Evolutionary conservation across 1,140 invertebrate genomes (phyloP).

Genomic region (Ceratina australensis): DNA sequence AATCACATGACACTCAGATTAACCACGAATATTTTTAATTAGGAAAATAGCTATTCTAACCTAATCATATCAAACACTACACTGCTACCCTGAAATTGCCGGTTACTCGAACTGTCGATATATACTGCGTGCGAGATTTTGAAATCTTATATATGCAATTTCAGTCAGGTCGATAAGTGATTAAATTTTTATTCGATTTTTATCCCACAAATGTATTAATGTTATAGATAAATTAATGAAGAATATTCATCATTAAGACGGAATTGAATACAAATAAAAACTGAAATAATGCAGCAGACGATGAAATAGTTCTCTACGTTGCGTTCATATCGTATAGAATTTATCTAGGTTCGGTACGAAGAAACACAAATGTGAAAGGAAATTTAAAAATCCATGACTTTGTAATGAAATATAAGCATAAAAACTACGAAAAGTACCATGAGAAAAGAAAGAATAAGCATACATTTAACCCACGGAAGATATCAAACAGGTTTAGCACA

Average conservation of each 20-base stretch:
- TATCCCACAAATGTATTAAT: not conserved
- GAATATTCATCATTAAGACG: not conserved
- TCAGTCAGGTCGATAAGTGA: conserved; percentile 25
- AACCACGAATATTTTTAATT: conserved; percentile 66
- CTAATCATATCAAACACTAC: conserved; percentile 73
- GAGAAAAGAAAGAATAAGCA: not conserved
- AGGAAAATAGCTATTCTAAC: conserved; percentile 70
- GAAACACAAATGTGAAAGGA: no score
- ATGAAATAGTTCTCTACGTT: conserved; percentile 26
- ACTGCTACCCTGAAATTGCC: conserved; percentile 60
- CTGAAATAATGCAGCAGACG: conserved; percentile 2
- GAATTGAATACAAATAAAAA: not conserved
- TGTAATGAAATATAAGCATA: conserved; percentile 41
- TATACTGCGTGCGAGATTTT: conserved; percentile 3
- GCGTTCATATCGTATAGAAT: not conserved
- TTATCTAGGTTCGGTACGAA: conserved; percentile 25
- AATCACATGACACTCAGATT: conserved; percentile 68
- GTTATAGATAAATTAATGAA: conserved; percentile 2
- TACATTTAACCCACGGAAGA: not conserved
- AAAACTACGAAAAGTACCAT: not conserved
- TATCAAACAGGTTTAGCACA: conserved; percentile 6
- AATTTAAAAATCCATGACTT: no score
- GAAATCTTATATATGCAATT: not conserved
- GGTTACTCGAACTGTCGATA: conserved; percentile 37
- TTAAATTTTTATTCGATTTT: not conserved